These are phyloP conservation scores for Paedocypris micromegethes DNA, from an alignment of 2,797 vertebrate species.

Conservation along the genomic window DNA sequence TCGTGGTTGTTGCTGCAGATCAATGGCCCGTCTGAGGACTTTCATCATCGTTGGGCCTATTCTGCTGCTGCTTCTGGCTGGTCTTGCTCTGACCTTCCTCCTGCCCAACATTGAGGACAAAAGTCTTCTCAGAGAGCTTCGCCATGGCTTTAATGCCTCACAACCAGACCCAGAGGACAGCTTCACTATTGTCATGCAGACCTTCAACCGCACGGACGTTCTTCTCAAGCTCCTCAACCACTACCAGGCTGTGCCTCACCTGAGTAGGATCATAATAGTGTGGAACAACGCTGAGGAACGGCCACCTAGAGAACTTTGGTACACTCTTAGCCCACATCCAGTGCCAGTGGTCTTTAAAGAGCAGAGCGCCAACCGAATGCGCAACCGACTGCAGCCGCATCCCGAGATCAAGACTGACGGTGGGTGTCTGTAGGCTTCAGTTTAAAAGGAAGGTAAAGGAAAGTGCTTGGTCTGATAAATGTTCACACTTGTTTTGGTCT, in stretches of 20 bases:
- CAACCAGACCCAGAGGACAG: conserved; percentile 48
- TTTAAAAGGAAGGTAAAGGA: too few species aligned
- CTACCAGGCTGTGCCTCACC: conserved; percentile 84
- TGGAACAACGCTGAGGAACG: conserved; percentile 89
- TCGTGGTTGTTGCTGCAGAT: conserved; percentile 38
- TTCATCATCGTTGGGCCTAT: conserved; percentile 56
- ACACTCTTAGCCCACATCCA: conserved; percentile 84
- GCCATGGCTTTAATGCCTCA: conserved; percentile 27
- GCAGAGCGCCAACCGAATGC: conserved; percentile 81
- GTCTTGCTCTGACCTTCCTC: conserved; percentile 61
- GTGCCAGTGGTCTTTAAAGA: conserved; percentile 84
- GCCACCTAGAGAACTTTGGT: conserved; percentile 77
- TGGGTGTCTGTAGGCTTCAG: conserved; percentile 50
- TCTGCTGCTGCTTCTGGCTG: conserved; percentile 62
- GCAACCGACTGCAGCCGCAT: conserved; percentile 85
- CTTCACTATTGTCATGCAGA: conserved; percentile 90
- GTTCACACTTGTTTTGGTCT: background rate
- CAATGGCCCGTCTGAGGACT: conserved; percentile 31
- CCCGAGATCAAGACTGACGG: conserved; percentile 82
- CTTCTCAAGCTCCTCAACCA: conserved; percentile 89
- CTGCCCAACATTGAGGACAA: conserved; percentile 56
- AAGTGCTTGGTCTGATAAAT: background rate
- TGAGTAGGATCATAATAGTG: conserved; percentile 83
- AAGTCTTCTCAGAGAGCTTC: conserved; percentile 54
- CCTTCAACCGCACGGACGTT: conserved; percentile 88